phyloP scores from a whole-genome alignment of 2,113 vertebrate genomes.

The Strigops habroptila region DNA sequence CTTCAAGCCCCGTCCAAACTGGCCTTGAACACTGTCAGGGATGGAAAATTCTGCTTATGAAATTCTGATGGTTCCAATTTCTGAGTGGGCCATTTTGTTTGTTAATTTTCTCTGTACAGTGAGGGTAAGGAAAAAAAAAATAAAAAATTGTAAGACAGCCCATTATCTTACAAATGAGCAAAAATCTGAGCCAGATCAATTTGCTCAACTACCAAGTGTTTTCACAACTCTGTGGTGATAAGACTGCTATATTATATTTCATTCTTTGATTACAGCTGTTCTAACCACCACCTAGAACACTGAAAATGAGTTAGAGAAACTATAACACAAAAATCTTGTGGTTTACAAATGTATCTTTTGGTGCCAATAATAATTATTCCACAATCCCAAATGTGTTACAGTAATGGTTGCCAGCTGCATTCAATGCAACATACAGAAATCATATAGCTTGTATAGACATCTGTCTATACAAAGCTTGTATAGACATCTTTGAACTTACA shows the following conservation, averaged over 20 bases:
- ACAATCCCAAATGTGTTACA: not conserved
- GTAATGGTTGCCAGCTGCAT: not conserved
- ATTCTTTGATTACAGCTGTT: not conserved
- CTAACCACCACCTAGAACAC: not conserved
- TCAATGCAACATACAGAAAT: not conserved
- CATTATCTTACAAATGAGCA: not conserved
- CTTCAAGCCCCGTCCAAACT: not conserved
- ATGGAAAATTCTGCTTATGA: not conserved
- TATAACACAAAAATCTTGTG: slow-evolving; percentile 1
- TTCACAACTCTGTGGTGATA: not conserved
- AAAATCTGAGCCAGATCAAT: not conserved
- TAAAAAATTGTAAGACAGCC: not conserved
- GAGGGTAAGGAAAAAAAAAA: not conserved
- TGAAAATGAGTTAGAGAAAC: slow-evolving; percentile 11
- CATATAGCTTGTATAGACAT: not conserved
- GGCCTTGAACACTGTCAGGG: not conserved
- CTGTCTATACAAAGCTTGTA: too few species aligned
- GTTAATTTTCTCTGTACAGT: not conserved
- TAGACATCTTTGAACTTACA: slow-evolving; percentile 7
- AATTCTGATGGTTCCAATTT: not conserved
- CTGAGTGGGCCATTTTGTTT: not conserved
- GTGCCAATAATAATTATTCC: slow-evolving; percentile 52
- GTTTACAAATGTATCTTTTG: slow-evolving; percentile 34
- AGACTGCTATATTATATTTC: not conserved
- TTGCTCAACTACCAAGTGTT: not conserved